Evolutionary conservation across 2,888 invertebrate genomes (phyloP), one percentile per base, ranked within the genome.

Genomic region (Chouioia cunea): DNA sequence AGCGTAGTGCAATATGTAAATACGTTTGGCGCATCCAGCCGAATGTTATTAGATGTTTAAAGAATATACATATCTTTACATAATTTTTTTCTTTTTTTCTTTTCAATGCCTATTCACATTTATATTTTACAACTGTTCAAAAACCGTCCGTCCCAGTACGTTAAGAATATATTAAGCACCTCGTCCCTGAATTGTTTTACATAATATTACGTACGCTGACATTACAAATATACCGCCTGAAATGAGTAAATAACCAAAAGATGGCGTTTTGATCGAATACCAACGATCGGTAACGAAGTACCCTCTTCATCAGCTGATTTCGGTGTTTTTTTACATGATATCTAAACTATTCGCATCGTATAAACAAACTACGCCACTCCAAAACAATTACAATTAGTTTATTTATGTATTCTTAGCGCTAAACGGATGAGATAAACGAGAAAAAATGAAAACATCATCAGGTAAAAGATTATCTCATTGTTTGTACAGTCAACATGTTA

Each of bases 51-150:
- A 76, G 74, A 78, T 76, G 76, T 82, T 79, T 79, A 77, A 79
- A 77, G 72, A 79, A 81, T 82, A 83, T 80, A 83, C 80, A 80
- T 79, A 79, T 79, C 78, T 83, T 83, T 83, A 77, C 81, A 82
- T 76, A 76, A 70, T 56, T 59, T 57, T 46, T 50, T 20, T 50
- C 66, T 58, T 47, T 58, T 36, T 20, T 71, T 68, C n/a, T 44
- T 59, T 8, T 14, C 4, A 27, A 12, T 59, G n/a, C 59, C 36
- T 48, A 20, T 36, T 36, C 10, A 36, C 36, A 36, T 36, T 36
- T 36, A 36, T n/a, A n/a, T n/a, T n/a, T n/a, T n/a, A n/a, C n/a
- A n/a, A n/a, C n/a, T n/a, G n/a, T 10, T 58, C 16, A 20, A 36
- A 46, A 46, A 46, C 20, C 46, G 44, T 46, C 12, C 18, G 14